Evolutionary conservation across 2,888 invertebrate genomes (phyloP), one percentile per base, ranked within the genome.

Genomic region (Noctua fimbriata): DNA sequence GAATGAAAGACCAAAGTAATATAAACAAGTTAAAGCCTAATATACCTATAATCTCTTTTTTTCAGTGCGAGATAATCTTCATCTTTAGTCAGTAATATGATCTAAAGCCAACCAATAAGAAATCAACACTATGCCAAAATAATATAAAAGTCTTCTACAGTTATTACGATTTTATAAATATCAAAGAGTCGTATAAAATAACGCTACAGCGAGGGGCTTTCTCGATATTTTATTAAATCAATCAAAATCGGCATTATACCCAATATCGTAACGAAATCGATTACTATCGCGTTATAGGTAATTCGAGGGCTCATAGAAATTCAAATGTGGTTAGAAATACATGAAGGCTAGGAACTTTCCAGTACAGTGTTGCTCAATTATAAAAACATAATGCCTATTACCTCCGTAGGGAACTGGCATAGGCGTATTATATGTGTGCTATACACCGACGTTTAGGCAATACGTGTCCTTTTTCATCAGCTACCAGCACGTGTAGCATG

Each of bases 141-240:
- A 63, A 80, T 80, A 21, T 18, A 52, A 18, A 41, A 24, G 32
- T 24, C 21, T 44, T 36, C 36, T 36, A 36, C 36, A 21, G 63
- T 36, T 16, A 52, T 58, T 44, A 81, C 44, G 65, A 65, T 65
- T 47, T 24, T 55, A 67, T 81, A 81, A 73, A 73, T 58, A 81
- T 81, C 71, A 73, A 84, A 80, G 72, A 69, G 24, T 9, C 21
- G 41, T 71, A 76, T 41, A 72, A 49, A 66, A 74, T 71, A 63
- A 41, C 49, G 36, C 47, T 65, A 69, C 14, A 32, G 60, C 72
- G 60, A 74, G 55, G 44, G 65, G 28, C 28, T 2, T 16, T 66
- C 63, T 79, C 73, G 36, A 79, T 77, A 73, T 82, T 75, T 80
- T 82, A 84, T 85, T 77, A 78, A 71, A 76, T 76, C 74, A 79